Base-by-base conservation (phyloP, 2,797 vertebrate species). In the Thalassophryne amazonica region DNA sequence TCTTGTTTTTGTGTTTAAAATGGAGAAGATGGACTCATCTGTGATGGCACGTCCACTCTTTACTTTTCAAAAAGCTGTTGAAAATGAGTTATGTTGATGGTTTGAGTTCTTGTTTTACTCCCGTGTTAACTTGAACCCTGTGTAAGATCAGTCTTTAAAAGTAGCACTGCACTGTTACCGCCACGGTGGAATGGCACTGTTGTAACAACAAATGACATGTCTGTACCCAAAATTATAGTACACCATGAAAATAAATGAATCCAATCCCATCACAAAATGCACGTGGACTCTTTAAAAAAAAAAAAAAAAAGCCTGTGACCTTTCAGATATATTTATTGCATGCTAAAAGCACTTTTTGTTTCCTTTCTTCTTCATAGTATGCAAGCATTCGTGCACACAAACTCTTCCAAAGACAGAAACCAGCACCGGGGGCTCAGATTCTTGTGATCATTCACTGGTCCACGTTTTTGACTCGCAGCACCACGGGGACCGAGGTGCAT, bases 401-500 rank as follows among this genome's bases (percentile, higher is more conserved):
- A 54, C 31, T 29, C 35, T 34, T 32, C 30, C 40, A 30, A 16
- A 9, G 20, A 37, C 15, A 9, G 37, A 34, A 33, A 59, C 29
- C 28, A 38, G 49, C 38, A 15, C 43, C 19, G 14, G 31, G 27
- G 42, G 34, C 43, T 34, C 27, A 12, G 39, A 43, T 17, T 10
- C 29, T 27, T 6, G 25, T 11, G 42, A 43, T 22, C 6, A 9
- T 55, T 90, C 85, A 95, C 74, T 93, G 95, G 84, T 99, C 96
- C 65, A 96, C 91, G 0, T 91, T 99, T 85, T 99, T 99, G 47
- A 99, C 95, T 14, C 96, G 91, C 21, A 99, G 90, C 41, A 99
- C 95, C 6, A 99, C 97, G 1, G 97, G 97, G 27, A 99, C 97
- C 0, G 97, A 99, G 27, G 95, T 98, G 85, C 97, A 99, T 2